phyloP scores from a whole-genome alignment of 2,888 invertebrate species.

The Eupithecia pulchellata region DNA sequence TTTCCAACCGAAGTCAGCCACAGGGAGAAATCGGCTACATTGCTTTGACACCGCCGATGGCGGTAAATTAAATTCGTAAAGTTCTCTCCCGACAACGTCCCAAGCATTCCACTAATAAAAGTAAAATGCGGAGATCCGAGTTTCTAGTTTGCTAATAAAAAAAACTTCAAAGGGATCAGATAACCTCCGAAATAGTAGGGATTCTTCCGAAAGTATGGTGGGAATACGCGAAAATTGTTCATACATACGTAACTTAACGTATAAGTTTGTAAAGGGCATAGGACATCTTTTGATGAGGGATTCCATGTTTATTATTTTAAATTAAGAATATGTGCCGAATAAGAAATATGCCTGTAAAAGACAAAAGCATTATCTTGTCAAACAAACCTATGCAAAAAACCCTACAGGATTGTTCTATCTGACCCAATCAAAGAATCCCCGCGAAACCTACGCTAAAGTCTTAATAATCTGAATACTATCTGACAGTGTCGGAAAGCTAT shows the following conservation, averaged over 20 bases:
- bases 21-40: conserved; percentile 26
- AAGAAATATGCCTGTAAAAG: no score
- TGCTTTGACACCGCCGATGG: conserved; percentile 15
- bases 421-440: neutral
- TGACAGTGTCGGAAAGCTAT: conserved; percentile 19
- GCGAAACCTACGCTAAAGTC: neutral
- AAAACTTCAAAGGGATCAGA: conserved; percentile 2
- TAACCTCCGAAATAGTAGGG: neutral
- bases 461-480: conserved; percentile 17
- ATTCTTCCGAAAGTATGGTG: neutral
- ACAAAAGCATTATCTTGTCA: neutral
- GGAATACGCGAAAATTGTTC: neutral
- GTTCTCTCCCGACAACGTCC: neutral
- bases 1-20: conserved; percentile 15
- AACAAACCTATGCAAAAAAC: no score
- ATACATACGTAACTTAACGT: no score
- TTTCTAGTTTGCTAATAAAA: conserved; percentile 12
- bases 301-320: neutral
- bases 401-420: neutral
- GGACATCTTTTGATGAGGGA: neutral
- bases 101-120: conserved; percentile 11
- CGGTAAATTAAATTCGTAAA: conserved; percentile 24
- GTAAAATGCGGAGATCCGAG: neutral
- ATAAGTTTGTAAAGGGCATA: no score
- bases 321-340: no score